These are phyloP conservation scores for Pyrgilauda ruficollis DNA, from an alignment of 2,113 vertebrate species.

Conservation along the genomic window DNA sequence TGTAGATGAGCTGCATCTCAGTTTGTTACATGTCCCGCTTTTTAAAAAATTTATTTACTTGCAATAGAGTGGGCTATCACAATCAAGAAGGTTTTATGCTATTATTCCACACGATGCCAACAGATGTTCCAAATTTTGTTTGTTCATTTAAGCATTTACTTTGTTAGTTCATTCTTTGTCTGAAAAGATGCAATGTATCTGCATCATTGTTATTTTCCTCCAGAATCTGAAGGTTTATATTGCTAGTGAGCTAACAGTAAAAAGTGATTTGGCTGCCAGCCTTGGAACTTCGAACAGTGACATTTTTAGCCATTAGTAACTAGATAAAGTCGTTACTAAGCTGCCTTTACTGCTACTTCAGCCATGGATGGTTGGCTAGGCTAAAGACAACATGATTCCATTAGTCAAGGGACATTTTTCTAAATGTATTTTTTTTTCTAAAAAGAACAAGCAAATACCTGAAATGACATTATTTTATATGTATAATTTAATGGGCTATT, in stretches of 20 bases:
- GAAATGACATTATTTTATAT: not conserved
- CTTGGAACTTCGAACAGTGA: not conserved
- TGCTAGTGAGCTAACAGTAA: not conserved
- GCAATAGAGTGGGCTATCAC: not conserved
- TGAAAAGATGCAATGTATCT: not conserved
- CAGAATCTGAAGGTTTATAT: not conserved
- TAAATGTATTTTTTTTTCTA: not conserved
- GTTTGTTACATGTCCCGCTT: not conserved
- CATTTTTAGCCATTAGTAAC: not conserved
- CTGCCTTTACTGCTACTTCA: not conserved
- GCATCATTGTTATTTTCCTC: not conserved
- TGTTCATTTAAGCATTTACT: not conserved
- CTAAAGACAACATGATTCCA: not conserved
- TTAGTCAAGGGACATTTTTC: not conserved
- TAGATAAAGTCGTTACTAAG: not conserved
- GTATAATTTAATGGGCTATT: slow-evolving; percentile 7
- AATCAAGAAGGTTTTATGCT: not conserved
- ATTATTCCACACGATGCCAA: not conserved
- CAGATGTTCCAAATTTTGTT: not conserved
- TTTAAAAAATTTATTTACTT: not conserved
- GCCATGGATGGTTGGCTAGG: not conserved
- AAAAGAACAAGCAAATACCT: not conserved
- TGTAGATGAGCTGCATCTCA: not conserved
- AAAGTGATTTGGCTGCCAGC: not conserved
- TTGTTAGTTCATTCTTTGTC: not conserved